These are phyloP conservation scores for Antheraea pernyi DNA, from an alignment of 1,140 invertebrate species.

Conservation along the genomic window DNA sequence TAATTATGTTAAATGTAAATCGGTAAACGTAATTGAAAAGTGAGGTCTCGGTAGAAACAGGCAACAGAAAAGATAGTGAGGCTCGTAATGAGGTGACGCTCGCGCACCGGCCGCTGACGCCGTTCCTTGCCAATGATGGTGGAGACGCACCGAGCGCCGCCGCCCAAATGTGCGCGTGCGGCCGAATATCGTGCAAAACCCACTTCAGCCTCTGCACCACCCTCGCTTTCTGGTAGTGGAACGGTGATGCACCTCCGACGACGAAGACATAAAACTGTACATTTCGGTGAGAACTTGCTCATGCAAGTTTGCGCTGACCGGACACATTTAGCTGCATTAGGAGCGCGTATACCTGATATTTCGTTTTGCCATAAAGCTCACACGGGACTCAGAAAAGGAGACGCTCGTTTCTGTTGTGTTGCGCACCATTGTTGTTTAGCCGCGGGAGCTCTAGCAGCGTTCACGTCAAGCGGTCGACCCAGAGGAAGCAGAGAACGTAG, in stretches of 20 bases:
- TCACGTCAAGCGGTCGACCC: conserved; percentile 55
- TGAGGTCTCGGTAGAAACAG: neutral
- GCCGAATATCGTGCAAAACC: conserved; percentile 66
- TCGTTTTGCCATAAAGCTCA: conserved; percentile 75
- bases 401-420: conserved; percentile 72
- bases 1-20: neutral
- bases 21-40: neutral
- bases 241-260: conserved; percentile 80
- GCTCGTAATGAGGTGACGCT: conserved; percentile 69
- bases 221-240: conserved; percentile 71
- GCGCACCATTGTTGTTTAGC: conserved; percentile 76
- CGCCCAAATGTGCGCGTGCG: conserved; percentile 71
- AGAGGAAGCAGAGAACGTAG: conserved; percentile 60
- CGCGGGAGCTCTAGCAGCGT: conserved; percentile 59
- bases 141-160: conserved; percentile 75
- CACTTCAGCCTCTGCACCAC: conserved; percentile 61
- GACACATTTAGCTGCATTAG: conserved; percentile 69
- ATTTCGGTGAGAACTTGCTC: conserved; percentile 86
- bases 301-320: conserved; percentile 84
- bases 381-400: conserved; percentile 62
- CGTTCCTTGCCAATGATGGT: conserved; percentile 77
- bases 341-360: conserved; percentile 71
- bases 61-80: neutral
- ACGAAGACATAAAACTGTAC: conserved; percentile 86
- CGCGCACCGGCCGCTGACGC: conserved; percentile 72